phyloP scores from a whole-genome alignment of 2,797 vertebrate species.

The Hoplostethus mediterraneus region DNA sequence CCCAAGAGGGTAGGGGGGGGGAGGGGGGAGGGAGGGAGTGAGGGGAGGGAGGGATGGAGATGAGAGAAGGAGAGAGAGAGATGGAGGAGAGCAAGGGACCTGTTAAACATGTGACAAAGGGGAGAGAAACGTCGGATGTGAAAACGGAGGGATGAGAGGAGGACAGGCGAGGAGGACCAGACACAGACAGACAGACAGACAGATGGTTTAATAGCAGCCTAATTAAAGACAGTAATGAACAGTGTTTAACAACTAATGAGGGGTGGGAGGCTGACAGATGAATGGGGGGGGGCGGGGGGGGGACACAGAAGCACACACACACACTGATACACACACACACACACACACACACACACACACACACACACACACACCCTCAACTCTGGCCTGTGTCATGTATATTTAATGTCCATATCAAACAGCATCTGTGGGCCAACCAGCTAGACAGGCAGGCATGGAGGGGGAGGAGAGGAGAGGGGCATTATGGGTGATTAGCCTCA shows the following conservation, averaged over 20 bases:
- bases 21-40: not conserved
- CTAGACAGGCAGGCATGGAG: not conserved
- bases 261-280: conserved; percentile 87
- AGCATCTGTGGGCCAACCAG: not conserved
- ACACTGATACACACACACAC: not conserved
- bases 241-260: conserved; percentile 92
- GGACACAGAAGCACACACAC: conserved; percentile 15
- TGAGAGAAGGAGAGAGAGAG: not conserved
- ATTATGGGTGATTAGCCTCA: conserved; percentile 12
- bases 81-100: conserved; percentile 40
- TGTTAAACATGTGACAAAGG: conserved; percentile 42
- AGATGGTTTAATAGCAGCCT: conserved; percentile 87
- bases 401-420: conserved; percentile 19
- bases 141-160: conserved; percentile 57
- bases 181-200: conserved; percentile 61
- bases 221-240: conserved; percentile 92
- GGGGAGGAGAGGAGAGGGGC: not conserved
- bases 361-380: not conserved
- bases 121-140: not conserved
- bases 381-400: conserved; percentile 16
- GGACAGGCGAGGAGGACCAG: conserved; percentile 61
- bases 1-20: conserved; percentile 56
- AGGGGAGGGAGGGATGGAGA: not conserved
- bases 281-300: conserved; percentile 71
- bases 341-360: not conserved